Conservation (phyloP, 2,888 invertebrate species). For the Sarcophaga caerulescens region DNA sequence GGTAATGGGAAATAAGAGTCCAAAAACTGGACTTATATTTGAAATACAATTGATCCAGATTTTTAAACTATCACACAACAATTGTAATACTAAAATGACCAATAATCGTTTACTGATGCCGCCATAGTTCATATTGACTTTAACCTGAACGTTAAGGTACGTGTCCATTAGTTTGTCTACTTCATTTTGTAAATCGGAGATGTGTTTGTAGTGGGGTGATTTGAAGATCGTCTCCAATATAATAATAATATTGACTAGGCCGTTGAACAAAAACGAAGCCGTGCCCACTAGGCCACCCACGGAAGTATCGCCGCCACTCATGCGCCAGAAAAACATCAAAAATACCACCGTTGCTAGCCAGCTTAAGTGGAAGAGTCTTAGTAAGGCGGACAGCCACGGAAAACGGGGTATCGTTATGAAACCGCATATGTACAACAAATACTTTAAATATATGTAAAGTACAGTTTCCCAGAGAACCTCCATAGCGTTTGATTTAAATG, state of each 20-base stretch:
- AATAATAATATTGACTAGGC: conserved; percentile 51
- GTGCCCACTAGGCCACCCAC: conserved; percentile 65
- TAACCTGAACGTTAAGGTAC: background rate
- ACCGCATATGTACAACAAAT: conserved; percentile 47
- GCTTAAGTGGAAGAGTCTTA: conserved; percentile 46
- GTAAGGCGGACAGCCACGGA: conserved; percentile 29
- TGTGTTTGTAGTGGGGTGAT: conserved; percentile 5
- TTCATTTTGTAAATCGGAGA: conserved; percentile 27
- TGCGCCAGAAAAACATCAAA: conserved; percentile 51
- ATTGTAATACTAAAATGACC: background rate
- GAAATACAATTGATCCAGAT: conserved; percentile 53
- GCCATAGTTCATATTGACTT: background rate
- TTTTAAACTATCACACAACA: conserved; percentile 49
- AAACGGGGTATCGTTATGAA: conserved; percentile 35
- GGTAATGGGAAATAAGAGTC: conserved; percentile 32
- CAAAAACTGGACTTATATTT: conserved; percentile 45
- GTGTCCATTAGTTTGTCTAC: conserved; percentile 47
- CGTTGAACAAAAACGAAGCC: conserved; percentile 60
- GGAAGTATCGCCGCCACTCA: conserved; percentile 45
- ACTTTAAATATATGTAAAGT: conserved; percentile 3
- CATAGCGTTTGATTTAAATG: background rate
- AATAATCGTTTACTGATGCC: background rate
- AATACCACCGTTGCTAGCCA: conserved; percentile 39
- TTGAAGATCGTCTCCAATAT: conserved; percentile 66
- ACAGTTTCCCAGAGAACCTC: background rate